Evolutionary conservation across 1,140 invertebrate genomes (phyloP), one percentile per base, ranked within the genome.

Genomic region (Hyles euphorbiae): DNA sequence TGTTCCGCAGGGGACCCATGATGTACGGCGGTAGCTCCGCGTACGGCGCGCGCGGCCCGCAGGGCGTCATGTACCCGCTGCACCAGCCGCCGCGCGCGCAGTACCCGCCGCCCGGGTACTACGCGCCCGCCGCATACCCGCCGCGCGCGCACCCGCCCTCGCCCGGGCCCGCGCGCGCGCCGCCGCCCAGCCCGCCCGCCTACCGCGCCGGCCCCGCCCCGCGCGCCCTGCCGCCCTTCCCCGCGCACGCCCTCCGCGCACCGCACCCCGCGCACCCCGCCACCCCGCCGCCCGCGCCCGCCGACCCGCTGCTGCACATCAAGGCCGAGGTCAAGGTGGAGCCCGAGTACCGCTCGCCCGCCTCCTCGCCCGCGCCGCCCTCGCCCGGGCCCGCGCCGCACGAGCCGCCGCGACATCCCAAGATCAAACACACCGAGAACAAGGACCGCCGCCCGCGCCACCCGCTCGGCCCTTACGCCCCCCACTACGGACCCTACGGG

Each of bases 361-460:
- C 70, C 1, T 82, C 81, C 2, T 75, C 79, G 0, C 60, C 68
- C 7, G 70, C 67, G 11, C 63, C 72, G 5, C 53, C 68, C 0
- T 76, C 81, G 5, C 78, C 75, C 4, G 74, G 77, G 36, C 74
- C 74, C 3, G 49, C 60, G 33, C 59, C 69, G 10, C 53, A 65
- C 11, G 81, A 81, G 40, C 72, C 76, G 1, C 75, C 70, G 7
- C 65, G 78, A 2, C 82, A 85, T 49, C 82, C 80, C 5, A 84
- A 84, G 58, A 87, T 87, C 12, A 89, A 89, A 57, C 80, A 78
- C 55, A 87, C 86, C 1, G 88, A 90, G 56, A 81, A 81, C 63
- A 80, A 83, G 63, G 74, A 82, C 43, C 70, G 77, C 2, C 51
- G 78, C 36, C 74, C 82, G 59, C 74, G 86, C 1, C 87, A 71